phyloP scores from a whole-genome alignment of 2,888 invertebrate genomes.

The Meandrusa payeni region DNA sequence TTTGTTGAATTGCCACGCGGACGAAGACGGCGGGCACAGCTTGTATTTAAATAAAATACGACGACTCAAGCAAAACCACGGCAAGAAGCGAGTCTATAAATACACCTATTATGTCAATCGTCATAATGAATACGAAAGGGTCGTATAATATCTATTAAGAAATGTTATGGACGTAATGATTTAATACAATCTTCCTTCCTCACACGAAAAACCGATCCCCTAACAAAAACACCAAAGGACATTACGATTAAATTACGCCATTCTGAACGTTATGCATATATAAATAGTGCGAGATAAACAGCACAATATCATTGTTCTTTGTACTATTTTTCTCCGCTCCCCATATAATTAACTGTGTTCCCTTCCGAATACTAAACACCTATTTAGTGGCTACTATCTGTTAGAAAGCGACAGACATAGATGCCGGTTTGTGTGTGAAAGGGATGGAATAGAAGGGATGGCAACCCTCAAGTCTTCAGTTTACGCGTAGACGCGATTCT shows the following conservation, averaged over 20 bases:
- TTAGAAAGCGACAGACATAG: slow-evolving; percentile 39
- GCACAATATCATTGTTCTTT: slow-evolving; percentile 22
- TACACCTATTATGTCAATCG: slow-evolving; percentile 1
- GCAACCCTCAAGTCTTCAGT: slow-evolving; percentile 60
- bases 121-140: slow-evolving; percentile 9
- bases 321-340: slow-evolving; percentile 66
- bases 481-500: slow-evolving; percentile 38
- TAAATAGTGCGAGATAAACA: slow-evolving; percentile 24
- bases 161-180: slow-evolving; percentile 25
- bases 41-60: too few species aligned
- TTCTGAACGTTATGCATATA: slow-evolving; percentile 30
- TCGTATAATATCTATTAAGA: slow-evolving; percentile 20
- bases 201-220: slow-evolving; percentile 50
- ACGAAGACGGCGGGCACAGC: too few species aligned
- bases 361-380: slow-evolving; percentile 79
- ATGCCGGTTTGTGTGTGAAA: slow-evolving; percentile 34
- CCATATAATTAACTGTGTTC: slow-evolving; percentile 74
- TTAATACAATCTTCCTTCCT: slow-evolving; percentile 38
- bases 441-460: slow-evolving; percentile 43
- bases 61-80: too few species aligned
- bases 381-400: slow-evolving; percentile 72
- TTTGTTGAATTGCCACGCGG: too few species aligned
- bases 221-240: slow-evolving; percentile 20
- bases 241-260: slow-evolving; percentile 29
- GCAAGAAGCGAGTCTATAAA: too few species aligned